Conservation (phyloP, 2,113 vertebrate genomes). For the Prochilodus magdalenae region DNA sequence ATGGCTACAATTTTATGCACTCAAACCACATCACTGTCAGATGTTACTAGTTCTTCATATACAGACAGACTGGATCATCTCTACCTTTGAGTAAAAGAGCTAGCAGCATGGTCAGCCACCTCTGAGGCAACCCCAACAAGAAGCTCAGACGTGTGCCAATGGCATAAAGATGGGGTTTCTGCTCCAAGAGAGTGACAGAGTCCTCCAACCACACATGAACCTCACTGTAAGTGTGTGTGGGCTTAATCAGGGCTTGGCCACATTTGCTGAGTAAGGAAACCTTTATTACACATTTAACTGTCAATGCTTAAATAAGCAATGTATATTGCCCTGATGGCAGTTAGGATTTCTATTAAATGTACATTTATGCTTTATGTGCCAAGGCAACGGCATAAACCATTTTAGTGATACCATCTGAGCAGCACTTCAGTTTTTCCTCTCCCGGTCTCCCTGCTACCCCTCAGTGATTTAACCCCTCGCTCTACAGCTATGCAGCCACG, state of each 20-base stretch:
- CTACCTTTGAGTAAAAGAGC: not conserved
- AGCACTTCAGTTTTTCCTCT: slow-evolving; percentile 66
- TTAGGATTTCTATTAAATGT: slow-evolving; percentile 64
- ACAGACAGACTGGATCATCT: not conserved
- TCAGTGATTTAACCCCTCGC: slow-evolving; percentile 37
- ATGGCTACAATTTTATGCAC: not conserved
- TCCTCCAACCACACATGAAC: slow-evolving; percentile 38
- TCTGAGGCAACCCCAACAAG: not conserved
- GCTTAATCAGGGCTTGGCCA: slow-evolving; percentile 30
- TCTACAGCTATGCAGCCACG: slow-evolving; percentile 4
- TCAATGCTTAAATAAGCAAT: slow-evolving; percentile 64
- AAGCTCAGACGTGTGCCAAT: not conserved
- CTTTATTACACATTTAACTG: slow-evolving; percentile 71
- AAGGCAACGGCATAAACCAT: slow-evolving; percentile 66
- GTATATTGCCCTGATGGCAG: slow-evolving; percentile 60
- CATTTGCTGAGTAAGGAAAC: slow-evolving; percentile 61
- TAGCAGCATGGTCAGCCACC: not conserved
- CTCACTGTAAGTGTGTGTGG: slow-evolving; percentile 18
- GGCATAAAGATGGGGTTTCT: not conserved
- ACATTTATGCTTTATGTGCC: slow-evolving; percentile 61
- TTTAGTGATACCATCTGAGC: slow-evolving; percentile 69
- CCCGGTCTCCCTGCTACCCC: slow-evolving; percentile 1
- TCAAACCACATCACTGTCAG: not conserved
- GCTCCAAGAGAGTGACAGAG: slow-evolving; percentile 17
- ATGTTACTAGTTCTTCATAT: not conserved